Evolutionary conservation across 2,888 invertebrate species (phyloP).

Genomic region (Andrena chrysosceles): DNA sequence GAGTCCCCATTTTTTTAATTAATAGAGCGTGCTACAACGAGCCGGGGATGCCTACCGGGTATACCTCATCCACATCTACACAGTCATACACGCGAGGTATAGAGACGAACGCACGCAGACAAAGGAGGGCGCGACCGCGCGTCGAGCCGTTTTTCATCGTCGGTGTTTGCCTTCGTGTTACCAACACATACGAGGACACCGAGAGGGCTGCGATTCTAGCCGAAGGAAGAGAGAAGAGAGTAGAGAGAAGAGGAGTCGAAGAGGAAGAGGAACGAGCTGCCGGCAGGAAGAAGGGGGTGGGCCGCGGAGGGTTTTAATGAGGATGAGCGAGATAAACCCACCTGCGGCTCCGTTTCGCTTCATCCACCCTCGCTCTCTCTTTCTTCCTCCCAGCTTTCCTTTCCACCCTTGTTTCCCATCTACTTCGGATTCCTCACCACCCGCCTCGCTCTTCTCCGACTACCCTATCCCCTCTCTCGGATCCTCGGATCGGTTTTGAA

Average conservation of each 20-base stretch:
- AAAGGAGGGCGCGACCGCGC: slow-evolving; percentile 15
- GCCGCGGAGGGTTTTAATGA: slow-evolving; percentile 80
- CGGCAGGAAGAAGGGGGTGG: slow-evolving; percentile 71
- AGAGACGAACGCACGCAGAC: slow-evolving; percentile 18
- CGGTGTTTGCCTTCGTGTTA: slow-evolving; percentile 54
- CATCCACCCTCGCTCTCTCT: slow-evolving; percentile 37
- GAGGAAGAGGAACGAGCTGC: slow-evolving; percentile 65
- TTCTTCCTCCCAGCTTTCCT: slow-evolving; percentile 27
- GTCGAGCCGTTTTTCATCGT: slow-evolving; percentile 22
- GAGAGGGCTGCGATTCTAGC: slow-evolving; percentile 58
- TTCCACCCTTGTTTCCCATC: slow-evolving; percentile 33
- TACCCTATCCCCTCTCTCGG: slow-evolving; percentile 8
- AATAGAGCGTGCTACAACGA: slow-evolving; percentile 79
- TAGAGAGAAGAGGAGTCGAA: slow-evolving; percentile 58
- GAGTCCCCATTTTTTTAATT: slow-evolving; percentile 79
- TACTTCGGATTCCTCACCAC: slow-evolving; percentile 27
- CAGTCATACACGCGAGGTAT: background rate
- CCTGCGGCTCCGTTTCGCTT: slow-evolving; percentile 59
- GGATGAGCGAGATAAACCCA: slow-evolving; percentile 82
- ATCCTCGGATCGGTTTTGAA: background rate
- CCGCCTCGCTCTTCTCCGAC: slow-evolving; percentile 33
- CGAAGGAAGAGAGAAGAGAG: slow-evolving; percentile 65
- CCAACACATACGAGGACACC: slow-evolving; percentile 50
- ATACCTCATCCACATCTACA: slow-evolving; percentile 28
- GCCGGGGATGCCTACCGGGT: slow-evolving; percentile 73